These are phyloP conservation scores for Kryptolebias ocellatus DNA, from an alignment of 2,797 vertebrate species.

Conservation along the genomic window DNA sequence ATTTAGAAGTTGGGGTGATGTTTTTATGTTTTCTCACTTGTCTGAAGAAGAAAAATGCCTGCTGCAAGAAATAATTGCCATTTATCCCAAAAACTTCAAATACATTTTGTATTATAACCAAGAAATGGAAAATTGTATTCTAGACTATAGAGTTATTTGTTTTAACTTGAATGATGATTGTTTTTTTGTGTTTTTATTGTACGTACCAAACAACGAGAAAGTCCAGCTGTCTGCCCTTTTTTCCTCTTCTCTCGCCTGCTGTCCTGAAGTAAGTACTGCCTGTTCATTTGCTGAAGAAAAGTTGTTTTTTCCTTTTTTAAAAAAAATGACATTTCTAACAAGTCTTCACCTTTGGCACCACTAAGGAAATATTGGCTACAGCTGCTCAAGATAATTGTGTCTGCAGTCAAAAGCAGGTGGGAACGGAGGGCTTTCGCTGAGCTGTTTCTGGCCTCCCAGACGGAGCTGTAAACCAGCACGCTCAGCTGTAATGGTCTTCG, in stretches of 20 bases:
- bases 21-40: too few relatives aligned
- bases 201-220: conserved; percentile 7
- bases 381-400: conserved; percentile 54
- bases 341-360: conserved; percentile 57
- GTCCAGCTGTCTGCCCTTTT: conserved; percentile 19
- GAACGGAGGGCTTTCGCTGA: conserved; percentile 20
- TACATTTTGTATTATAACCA: neutral
- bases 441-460: conserved; percentile 64
- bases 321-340: conserved; percentile 43
- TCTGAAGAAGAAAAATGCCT: too few relatives aligned
- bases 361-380: conserved; percentile 42
- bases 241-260: conserved; percentile 13
- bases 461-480: conserved; percentile 56
- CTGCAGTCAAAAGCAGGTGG: conserved; percentile 43
- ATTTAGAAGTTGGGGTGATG: too few relatives aligned
- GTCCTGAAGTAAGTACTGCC: conserved; percentile 33
- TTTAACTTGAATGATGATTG: neutral
- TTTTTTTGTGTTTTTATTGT: conserved; percentile 13
- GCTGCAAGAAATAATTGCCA: too few relatives aligned
- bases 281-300: conserved; percentile 39
- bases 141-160: too few relatives aligned
- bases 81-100: conserved; percentile 7
- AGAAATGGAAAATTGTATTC: too few relatives aligned
- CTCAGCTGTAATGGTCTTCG: conserved; percentile 75
- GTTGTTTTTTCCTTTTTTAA: conserved; percentile 13